Conservation (phyloP, 1,140 invertebrate species). For the Brachionus paranguensis region DNA sequence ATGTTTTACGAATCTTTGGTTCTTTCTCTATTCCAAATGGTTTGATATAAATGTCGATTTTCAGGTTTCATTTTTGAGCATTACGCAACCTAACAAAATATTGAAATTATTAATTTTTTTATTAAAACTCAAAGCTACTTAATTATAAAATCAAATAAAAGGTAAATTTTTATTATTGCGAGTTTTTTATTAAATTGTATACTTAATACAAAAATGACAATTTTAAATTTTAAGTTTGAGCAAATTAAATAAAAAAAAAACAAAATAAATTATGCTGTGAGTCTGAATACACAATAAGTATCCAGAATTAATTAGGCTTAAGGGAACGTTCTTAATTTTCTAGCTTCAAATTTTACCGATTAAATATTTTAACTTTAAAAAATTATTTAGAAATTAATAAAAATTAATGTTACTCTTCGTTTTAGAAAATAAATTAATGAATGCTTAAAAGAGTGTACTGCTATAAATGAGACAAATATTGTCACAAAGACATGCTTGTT, state of each 20-base stretch:
- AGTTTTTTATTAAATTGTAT: background rate
- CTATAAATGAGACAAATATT: background rate
- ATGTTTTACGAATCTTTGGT: background rate
- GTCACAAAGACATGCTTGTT: background rate
- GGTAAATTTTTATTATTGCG: background rate
- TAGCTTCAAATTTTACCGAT: background rate
- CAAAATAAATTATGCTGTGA: background rate
- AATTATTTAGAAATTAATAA: background rate
- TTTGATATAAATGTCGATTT: background rate
- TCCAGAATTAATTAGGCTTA: background rate
- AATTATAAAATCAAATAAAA: background rate
- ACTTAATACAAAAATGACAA: background rate
- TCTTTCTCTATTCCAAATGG: background rate
- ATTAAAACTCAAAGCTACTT: background rate
- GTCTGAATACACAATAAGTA: background rate
- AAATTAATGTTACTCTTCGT: background rate
- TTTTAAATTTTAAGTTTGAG: background rate
- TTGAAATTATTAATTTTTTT: background rate
- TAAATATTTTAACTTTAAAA: background rate
- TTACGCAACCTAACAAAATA: background rate
- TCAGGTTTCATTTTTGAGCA: background rate
- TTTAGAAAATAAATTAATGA: background rate
- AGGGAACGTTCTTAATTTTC: background rate
- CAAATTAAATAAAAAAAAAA: background rate
- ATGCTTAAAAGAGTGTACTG: background rate